phyloP scores from a whole-genome alignment of 2,888 invertebrate species.

The Cosmia pyralina region DNA sequence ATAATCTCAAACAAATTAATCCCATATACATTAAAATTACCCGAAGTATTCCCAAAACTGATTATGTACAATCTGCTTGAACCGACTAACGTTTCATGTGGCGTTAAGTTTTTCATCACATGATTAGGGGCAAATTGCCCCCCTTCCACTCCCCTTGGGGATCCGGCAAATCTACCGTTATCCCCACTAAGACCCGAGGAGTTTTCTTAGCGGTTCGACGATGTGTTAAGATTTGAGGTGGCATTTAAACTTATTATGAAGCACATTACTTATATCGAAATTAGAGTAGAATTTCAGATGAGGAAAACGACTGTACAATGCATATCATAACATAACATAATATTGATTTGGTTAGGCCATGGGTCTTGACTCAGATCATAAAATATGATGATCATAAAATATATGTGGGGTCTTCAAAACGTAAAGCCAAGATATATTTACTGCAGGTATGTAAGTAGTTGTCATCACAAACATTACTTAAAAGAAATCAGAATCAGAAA shows the following conservation, averaged over 20 bases:
- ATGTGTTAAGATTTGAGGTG: slow-evolving; percentile 65
- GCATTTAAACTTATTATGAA: slow-evolving; percentile 33
- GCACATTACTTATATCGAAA: neutral
- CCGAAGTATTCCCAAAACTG: slow-evolving; percentile 66
- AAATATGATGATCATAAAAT: too few relatives aligned
- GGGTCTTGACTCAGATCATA: too few relatives aligned
- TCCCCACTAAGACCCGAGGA: slow-evolving; percentile 76
- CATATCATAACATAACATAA: neutral
- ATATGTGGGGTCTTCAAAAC: neutral
- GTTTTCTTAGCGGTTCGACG: slow-evolving; percentile 69
- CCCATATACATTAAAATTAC: slow-evolving; percentile 62
- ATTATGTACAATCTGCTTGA: slow-evolving; percentile 64
- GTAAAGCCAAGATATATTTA: neutral
- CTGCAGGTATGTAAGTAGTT: neutral
- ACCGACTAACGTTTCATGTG: slow-evolving; percentile 65
- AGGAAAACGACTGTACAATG: neutral
- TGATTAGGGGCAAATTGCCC: slow-evolving; percentile 85
- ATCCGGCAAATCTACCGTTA: slow-evolving; percentile 82
- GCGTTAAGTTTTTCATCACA: slow-evolving; percentile 88
- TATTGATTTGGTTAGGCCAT: neutral
- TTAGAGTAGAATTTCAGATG: neutral
- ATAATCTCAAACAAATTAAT: slow-evolving; percentile 45
- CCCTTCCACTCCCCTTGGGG: slow-evolving; percentile 67
- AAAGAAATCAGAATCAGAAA: neutral
- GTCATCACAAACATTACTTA: neutral